Evolutionary conservation across 2,797 vertebrate genomes (phyloP).

Genomic region (Scolopax bukidnonensis): DNA sequence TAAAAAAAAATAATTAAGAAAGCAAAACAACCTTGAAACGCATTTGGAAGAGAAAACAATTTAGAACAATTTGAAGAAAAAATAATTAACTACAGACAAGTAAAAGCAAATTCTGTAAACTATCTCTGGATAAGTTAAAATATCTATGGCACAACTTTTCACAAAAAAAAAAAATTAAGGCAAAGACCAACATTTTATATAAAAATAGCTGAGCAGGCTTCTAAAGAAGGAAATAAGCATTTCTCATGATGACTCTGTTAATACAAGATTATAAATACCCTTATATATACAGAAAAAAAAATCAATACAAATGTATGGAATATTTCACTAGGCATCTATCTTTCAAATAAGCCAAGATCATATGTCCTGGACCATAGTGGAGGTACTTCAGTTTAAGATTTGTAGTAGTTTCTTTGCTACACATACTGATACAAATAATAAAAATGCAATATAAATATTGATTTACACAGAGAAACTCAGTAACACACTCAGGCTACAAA

Average conservation of each 20-base stretch:
- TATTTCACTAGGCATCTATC: not conserved
- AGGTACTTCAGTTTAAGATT: slow-evolving; percentile 62
- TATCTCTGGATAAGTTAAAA: slow-evolving; percentile 57
- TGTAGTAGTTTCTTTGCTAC: slow-evolving; percentile 58
- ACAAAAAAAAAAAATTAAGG: slow-evolving; percentile 66
- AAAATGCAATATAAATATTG: slow-evolving; percentile 53
- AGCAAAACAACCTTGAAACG: not conserved
- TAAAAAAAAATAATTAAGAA: not conserved
- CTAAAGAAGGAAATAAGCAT: slow-evolving; percentile 69
- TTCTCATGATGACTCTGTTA: slow-evolving; percentile 54
- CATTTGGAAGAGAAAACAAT: not conserved
- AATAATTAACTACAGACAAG: not conserved
- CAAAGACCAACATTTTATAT: slow-evolving; percentile 64
- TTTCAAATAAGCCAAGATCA: slow-evolving; percentile 24
- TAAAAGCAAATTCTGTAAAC: slow-evolving; percentile 33
- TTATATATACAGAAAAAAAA: slow-evolving; percentile 60
- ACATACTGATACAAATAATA: slow-evolving; percentile 29
- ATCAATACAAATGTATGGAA: slow-evolving; percentile 18
- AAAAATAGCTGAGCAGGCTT: slow-evolving; percentile 70
- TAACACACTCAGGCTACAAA: slow-evolving; percentile 21
- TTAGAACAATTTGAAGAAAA: not conserved
- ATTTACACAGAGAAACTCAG: slow-evolving; percentile 55
- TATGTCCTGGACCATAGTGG: slow-evolving; percentile 14
- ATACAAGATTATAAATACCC: slow-evolving; percentile 73
- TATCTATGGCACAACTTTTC: slow-evolving; percentile 59